phyloP scores from a whole-genome alignment of 2,888 invertebrate genomes.

The Ceriagrion tenellum region DNA sequence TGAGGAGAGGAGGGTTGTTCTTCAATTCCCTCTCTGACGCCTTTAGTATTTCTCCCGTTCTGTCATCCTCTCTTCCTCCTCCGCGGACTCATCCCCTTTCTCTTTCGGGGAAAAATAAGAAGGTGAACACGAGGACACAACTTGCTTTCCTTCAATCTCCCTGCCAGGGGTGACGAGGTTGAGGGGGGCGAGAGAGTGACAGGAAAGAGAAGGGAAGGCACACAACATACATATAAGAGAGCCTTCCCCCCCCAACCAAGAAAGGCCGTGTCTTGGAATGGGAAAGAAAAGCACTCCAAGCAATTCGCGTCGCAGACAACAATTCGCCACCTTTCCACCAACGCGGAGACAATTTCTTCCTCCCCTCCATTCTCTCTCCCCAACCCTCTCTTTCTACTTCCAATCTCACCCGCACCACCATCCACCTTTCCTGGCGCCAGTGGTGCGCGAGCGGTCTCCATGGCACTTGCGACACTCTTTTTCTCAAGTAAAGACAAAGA shows the following conservation, averaged over 20 bases:
- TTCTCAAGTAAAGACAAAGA: not conserved
- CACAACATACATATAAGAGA: not conserved
- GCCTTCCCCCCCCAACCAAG: not conserved
- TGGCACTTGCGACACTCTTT: not conserved
- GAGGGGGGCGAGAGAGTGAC: not conserved
- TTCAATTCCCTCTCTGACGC: not conserved
- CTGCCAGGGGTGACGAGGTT: too few species aligned
- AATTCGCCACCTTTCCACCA: conserved; percentile 6
- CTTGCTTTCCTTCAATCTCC: too few species aligned
- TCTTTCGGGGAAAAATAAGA: not conserved
- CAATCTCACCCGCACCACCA: not conserved
- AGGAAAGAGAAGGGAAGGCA: not conserved
- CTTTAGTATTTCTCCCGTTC: too few species aligned
- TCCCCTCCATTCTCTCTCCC: not conserved
- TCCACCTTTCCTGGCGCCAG: not conserved
- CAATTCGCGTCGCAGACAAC: not conserved
- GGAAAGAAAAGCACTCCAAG: conserved; percentile 6
- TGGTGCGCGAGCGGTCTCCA: not conserved
- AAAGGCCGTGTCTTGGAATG: not conserved
- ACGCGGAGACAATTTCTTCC: not conserved
- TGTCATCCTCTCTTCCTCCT: not conserved
- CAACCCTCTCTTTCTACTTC: not conserved
- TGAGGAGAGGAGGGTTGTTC: too few species aligned
- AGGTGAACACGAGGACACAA: too few species aligned
- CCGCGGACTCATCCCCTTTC: not conserved